Conservation (phyloP, 2,797 vertebrate species). For the Adrianichthys oophorus region DNA sequence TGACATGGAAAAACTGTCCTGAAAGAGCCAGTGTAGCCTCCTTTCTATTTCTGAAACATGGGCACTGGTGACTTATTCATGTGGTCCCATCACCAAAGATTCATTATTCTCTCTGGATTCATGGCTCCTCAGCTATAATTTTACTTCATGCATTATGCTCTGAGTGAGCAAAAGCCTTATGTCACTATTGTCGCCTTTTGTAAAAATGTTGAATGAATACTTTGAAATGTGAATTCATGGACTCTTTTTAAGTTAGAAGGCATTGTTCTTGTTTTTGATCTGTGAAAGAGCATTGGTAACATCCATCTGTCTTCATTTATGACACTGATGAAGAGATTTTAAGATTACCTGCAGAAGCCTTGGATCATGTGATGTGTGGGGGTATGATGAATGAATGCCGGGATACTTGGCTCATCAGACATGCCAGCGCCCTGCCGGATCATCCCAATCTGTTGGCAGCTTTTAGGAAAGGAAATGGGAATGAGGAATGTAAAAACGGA, state of each 20-base stretch:
- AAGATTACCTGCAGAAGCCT: constrained; percentile 2
- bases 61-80: constrained; percentile 66
- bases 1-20: constrained; percentile 22
- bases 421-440: constrained; percentile 17
- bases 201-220: constrained; percentile 2
- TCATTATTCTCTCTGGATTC: constrained; percentile 55
- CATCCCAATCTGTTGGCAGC: constrained; percentile 38
- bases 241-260: constrained; percentile 3
- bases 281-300: constrained; percentile 13
- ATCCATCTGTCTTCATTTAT: constrained; percentile 27
- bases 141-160: constrained; percentile 51
- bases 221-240: not conserved
- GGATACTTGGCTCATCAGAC: constrained; percentile 20
- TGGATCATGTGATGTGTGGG: constrained; percentile 1
- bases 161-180: constrained; percentile 38
- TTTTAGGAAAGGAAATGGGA: constrained; percentile 22
- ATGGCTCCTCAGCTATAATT: constrained; percentile 57
- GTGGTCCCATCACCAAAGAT: constrained; percentile 33
- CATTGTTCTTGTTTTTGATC: constrained; percentile 1
- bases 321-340: constrained; percentile 14
- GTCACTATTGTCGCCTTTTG: constrained; percentile 29
- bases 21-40: constrained; percentile 25
- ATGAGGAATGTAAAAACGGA: constrained; percentile 23
- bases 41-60: constrained; percentile 39
- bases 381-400: constrained; percentile 12